These are phyloP conservation scores for Eupithecia dodoneata DNA, from an alignment of 2,888 invertebrate genomes.

Conservation along the genomic window DNA sequence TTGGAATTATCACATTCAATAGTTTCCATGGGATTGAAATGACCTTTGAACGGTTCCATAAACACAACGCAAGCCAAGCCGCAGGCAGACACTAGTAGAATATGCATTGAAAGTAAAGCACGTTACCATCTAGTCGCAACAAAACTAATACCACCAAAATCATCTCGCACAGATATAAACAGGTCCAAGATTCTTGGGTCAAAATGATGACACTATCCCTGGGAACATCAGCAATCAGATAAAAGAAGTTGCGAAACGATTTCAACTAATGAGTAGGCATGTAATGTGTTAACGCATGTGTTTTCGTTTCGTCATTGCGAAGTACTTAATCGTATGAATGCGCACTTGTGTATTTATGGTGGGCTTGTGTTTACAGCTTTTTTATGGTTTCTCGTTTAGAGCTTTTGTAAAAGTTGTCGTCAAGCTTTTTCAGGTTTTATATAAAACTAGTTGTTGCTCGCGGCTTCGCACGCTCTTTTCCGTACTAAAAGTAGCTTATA, in stretches of 20 bases:
- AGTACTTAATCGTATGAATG: constrained; percentile 19
- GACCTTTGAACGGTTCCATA: too few species aligned
- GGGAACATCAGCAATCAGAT: constrained; percentile 25
- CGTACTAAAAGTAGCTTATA: too few species aligned
- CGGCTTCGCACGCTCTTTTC: too few species aligned
- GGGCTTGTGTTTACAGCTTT: constrained; percentile 31
- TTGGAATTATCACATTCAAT: too few species aligned
- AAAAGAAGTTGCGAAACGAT: constrained; percentile 29
- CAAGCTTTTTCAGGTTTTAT: not conserved
- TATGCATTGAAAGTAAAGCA: not conserved
- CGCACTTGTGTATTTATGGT: constrained; percentile 14
- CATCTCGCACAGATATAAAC: not conserved
- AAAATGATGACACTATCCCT: constrained; percentile 2
- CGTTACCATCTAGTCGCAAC: not conserved
- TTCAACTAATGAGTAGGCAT: constrained; percentile 31
- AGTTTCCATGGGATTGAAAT: too few species aligned
- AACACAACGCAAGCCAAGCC: too few species aligned
- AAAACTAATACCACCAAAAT: not conserved
- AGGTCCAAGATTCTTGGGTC: not conserved
- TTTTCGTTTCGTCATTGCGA: constrained; percentile 31
- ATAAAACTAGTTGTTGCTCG: too few species aligned
- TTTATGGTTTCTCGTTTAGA: constrained; percentile 28
- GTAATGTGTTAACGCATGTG: constrained; percentile 31
- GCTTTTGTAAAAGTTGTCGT: not conserved
- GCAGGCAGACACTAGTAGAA: too few species aligned